Evolutionary conservation across 1,140 invertebrate species (phyloP).

Genomic region (Leptopilina clavipes): DNA sequence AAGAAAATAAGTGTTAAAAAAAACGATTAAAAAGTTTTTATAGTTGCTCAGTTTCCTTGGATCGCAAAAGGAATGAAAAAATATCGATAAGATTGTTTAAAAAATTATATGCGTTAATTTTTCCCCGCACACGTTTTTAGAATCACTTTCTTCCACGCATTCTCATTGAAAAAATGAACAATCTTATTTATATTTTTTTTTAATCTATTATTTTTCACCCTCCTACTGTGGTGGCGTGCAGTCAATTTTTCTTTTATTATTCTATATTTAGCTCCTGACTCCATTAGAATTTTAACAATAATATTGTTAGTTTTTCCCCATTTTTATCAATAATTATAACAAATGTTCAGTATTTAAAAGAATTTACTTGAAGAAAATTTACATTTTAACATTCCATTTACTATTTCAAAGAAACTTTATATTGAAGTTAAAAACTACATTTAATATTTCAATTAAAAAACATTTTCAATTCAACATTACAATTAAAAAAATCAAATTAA

Average conservation of each 20-base stretch:
- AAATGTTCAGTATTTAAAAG: no score
- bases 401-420: no score
- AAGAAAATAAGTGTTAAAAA: neutral
- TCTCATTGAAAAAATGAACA: neutral
- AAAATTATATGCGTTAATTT: neutral
- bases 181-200: neutral
- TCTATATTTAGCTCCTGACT: neutral
- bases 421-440: no score
- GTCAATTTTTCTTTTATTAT: neutral
- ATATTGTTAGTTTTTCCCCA: neutral
- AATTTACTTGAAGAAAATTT: no score
- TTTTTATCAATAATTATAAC: no score
- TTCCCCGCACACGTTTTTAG: neutral
- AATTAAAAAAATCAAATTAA: no score
- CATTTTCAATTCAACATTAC: no score
- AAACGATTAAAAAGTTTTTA: neutral
- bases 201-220: neutral
- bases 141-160: neutral
- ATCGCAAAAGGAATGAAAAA: neutral
- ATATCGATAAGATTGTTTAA: neutral
- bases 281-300: neutral
- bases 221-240: neutral
- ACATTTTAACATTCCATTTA: no score
- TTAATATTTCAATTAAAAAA: no score
- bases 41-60: neutral